These are phyloP conservation scores for Cariama cristata DNA, from an alignment of 2,113 vertebrate genomes.

Conservation along the genomic window DNA sequence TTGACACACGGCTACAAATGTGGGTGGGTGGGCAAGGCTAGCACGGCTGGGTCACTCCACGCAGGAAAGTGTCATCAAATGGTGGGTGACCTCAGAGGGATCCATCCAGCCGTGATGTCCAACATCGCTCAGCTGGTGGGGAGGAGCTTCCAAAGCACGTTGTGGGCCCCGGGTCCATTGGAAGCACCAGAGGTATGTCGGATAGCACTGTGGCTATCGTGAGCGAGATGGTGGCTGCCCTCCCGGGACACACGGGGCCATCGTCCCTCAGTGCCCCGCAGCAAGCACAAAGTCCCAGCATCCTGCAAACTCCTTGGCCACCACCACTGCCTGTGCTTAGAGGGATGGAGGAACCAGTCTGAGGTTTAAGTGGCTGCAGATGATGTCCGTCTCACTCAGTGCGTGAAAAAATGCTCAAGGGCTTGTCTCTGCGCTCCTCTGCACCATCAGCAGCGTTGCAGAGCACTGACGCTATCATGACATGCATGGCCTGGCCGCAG, in stretches of 20 bases:
- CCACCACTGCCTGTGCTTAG: neutral
- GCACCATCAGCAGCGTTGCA: neutral
- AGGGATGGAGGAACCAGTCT: neutral
- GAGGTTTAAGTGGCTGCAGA: neutral
- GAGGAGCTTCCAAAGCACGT: neutral
- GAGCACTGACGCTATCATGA: neutral
- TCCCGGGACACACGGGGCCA: accelerated
- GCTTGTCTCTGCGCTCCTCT: neutral
- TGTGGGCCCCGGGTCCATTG: accelerated
- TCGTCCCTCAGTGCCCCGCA: accelerated
- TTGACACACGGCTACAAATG: neutral
- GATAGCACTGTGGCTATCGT: accelerated
- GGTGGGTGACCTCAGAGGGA: neutral
- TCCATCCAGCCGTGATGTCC: accelerated
- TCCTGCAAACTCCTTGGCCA: neutral
- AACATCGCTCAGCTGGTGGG: accelerated
- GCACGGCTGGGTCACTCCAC: neutral
- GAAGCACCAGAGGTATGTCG: neutral
- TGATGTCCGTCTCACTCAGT: neutral
- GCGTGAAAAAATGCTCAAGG: neutral
- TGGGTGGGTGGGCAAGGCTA: neutral
- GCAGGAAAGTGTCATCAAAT: neutral
- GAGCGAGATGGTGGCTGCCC: neutral
- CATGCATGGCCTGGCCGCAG: accelerated
- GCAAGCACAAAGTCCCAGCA: accelerated